phyloP scores from a whole-genome alignment of 2,797 vertebrate genomes.

The Danio choprae region DNA sequence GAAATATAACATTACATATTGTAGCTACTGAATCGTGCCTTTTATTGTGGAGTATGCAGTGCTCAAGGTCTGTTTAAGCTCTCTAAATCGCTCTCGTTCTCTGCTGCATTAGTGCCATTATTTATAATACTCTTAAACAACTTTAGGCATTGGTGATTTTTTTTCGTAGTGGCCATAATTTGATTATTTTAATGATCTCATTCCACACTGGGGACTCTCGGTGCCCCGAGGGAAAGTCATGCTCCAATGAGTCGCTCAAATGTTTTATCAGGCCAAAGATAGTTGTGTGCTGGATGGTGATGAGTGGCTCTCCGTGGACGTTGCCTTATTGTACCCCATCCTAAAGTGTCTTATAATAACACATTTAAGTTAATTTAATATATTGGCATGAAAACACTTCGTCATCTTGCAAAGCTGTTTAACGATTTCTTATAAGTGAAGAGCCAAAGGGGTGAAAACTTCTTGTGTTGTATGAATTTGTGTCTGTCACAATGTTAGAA shows the following conservation, averaged over 20 bases:
- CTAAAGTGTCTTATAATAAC: conserved; percentile 57
- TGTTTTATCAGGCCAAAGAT: conserved; percentile 74
- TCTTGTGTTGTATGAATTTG: conserved; percentile 3
- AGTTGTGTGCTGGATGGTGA: conserved; percentile 64
- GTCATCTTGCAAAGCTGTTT: conserved; percentile 67
- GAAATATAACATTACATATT: not conserved
- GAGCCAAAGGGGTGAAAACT: conserved; percentile 39
- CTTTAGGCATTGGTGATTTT: conserved; percentile 77
- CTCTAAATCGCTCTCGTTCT: conserved; percentile 52
- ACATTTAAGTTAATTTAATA: conserved; percentile 70
- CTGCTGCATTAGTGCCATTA: conserved; percentile 63
- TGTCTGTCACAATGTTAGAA: not conserved
- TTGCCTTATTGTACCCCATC: conserved; percentile 61
- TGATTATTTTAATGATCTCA: conserved; percentile 87
- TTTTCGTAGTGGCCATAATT: conserved; percentile 72
- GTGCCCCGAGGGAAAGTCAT: conserved; percentile 66
- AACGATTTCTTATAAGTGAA: conserved; percentile 71
- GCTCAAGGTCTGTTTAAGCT: conserved; percentile 49
- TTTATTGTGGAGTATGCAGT: conserved; percentile 21
- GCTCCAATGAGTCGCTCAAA: conserved; percentile 75
- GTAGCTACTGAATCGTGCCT: conserved; percentile 4
- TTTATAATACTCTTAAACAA: conserved; percentile 77
- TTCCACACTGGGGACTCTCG: conserved; percentile 73
- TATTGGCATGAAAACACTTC: conserved; percentile 53
- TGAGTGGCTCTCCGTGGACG: conserved; percentile 65